Percentiles rank a stretch among this genome's conserved stretches.
Conservation (phyloP, 2,797 vertebrate species). For the Jordanella pulchra region DNA sequence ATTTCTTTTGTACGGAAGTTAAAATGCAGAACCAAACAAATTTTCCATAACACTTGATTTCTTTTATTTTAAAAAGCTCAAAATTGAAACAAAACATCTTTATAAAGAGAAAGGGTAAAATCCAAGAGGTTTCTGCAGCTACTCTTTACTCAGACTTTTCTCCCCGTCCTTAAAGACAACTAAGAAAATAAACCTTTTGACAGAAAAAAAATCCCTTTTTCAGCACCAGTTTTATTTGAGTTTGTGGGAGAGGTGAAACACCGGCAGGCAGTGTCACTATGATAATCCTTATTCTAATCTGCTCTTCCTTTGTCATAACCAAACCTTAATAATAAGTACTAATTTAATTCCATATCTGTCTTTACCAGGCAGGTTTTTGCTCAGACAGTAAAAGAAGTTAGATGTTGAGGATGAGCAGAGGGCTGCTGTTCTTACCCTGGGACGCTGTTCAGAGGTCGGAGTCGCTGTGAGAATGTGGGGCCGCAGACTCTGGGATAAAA, state of each 20-base stretch:
- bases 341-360: neutral
- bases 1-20: neutral
- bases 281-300: slow-evolving; percentile 15
- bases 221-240: neutral
- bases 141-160: neutral
- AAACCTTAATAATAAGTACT: slow-evolving; percentile 36
- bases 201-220: accelerated
- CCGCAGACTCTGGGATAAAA: slow-evolving; percentile 52
- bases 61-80: neutral
- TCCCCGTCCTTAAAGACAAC: neutral
- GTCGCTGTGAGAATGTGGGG: slow-evolving; percentile 58
- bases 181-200: neutral
- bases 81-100: neutral
- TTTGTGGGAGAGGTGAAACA: slow-evolving; percentile 29
- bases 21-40: neutral
- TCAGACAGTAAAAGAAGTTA: neutral
- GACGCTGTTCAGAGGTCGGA: slow-evolving; percentile 46
- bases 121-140: neutral
- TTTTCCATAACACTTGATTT: no score
- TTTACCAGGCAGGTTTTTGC: neutral
- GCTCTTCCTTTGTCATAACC: neutral
- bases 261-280: slow-evolving; percentile 45
- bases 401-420: slow-evolving; percentile 29
- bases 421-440: slow-evolving; percentile 70
- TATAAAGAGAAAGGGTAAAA: neutral